A percentile compares a stretch with the other conserved stretches of the same genome.
Evolutionary conservation across 2,113 vertebrate genomes (phyloP).

Genomic region (Takifugu bimaculatus): DNA sequence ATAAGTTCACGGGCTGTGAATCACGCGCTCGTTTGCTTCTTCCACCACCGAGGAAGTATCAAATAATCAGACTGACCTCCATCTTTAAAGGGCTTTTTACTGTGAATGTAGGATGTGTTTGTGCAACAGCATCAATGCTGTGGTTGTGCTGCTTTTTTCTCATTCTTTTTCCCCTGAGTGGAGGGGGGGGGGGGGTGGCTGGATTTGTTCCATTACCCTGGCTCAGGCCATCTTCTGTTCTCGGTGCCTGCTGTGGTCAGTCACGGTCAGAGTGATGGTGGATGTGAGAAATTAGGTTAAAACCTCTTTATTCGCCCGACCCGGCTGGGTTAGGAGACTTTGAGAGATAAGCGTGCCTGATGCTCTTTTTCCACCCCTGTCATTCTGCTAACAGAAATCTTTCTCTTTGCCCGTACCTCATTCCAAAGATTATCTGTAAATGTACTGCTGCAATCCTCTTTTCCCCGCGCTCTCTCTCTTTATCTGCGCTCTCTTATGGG

Average conservation of each 20-base stretch:
- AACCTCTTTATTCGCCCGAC: slow-evolving; percentile 70
- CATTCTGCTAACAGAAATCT: slow-evolving; percentile 64
- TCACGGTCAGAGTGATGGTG: slow-evolving; percentile 23
- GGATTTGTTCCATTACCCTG: slow-evolving; percentile 39
- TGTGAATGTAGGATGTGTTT: too few relatives aligned
- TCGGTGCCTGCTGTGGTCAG: slow-evolving; percentile 27
- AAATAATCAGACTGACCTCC: background rate
- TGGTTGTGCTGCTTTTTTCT: slow-evolving; percentile 14
- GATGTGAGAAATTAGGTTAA: slow-evolving; percentile 69
- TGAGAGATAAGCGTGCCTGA: slow-evolving; percentile 64
- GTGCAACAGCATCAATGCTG: slow-evolving; percentile 10
- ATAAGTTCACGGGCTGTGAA: slow-evolving; percentile 40
- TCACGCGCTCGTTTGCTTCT: slow-evolving; percentile 27
- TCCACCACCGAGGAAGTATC: slow-evolving; percentile 10
- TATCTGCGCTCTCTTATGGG: slow-evolving; percentile 42
- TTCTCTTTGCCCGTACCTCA: slow-evolving; percentile 56
- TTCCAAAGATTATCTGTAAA: slow-evolving; percentile 67
- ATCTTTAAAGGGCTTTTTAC: too few relatives aligned
- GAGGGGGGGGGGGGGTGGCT: background rate
- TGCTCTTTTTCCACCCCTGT: slow-evolving; percentile 45
- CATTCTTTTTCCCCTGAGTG: background rate
- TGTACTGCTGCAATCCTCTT: slow-evolving; percentile 68
- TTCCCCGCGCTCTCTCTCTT: slow-evolving; percentile 49
- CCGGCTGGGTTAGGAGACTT: slow-evolving; percentile 55
- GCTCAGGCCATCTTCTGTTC: background rate